Conservation (phyloP, 2,888 invertebrate species). For the Seladonia tumulorum region DNA sequence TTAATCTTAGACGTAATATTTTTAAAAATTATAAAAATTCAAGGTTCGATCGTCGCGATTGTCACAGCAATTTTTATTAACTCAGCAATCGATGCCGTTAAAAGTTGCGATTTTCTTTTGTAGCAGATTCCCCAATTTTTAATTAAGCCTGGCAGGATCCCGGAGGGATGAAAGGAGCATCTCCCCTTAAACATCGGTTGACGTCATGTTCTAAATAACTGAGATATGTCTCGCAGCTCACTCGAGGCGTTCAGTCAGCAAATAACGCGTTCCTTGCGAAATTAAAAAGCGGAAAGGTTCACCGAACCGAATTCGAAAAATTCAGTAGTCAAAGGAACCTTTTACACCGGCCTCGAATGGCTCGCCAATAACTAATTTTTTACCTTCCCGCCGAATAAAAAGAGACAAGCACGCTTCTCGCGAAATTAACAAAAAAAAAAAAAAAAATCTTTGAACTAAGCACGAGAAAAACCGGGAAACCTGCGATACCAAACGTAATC, state of each 20-base stretch:
- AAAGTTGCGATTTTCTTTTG: neutral
- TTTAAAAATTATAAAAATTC: neutral
- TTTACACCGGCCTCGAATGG: neutral
- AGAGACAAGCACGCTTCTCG: neutral
- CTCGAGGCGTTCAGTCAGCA: conserved; percentile 40
- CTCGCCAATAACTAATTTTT: neutral
- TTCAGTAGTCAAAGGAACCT: neutral
- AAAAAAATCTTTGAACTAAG: neutral
- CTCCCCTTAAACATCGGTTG: conserved; percentile 55
- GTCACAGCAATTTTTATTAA: neutral
- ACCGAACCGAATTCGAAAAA: neutral
- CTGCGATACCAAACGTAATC: neutral
- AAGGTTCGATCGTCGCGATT: neutral
- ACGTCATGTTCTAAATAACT: conserved; percentile 55
- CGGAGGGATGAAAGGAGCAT: conserved; percentile 59
- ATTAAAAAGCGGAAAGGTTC: neutral
- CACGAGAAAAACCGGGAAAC: neutral
- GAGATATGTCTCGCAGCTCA: conserved; percentile 44
- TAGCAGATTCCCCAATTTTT: conserved; percentile 54
- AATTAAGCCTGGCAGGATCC: conserved; percentile 64
- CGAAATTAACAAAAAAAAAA: neutral
- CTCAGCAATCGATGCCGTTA: neutral
- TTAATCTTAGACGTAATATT: neutral
- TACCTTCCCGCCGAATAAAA: neutral
- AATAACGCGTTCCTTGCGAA: conserved; percentile 4